Percentiles rank a stretch among this genome's conserved stretches.
Evolutionary conservation across 1,140 invertebrate species (phyloP).

Genomic region (Drosophila melanica): DNA sequence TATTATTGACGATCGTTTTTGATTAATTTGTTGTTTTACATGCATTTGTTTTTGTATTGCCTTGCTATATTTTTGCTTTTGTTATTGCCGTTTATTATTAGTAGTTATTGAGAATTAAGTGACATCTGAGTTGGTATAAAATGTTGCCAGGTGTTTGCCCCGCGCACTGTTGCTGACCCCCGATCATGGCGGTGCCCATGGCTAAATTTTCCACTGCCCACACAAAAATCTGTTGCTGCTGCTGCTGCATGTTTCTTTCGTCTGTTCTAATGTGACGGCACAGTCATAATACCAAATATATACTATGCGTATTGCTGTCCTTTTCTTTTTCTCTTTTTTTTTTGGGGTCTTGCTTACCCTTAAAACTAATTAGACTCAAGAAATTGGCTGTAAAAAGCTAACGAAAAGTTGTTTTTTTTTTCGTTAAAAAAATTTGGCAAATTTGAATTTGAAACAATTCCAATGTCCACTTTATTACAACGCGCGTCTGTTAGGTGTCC

Average conservation of each 20-base stretch:
- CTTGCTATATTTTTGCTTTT: conserved; percentile 1
- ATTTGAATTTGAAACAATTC: conserved; percentile 53
- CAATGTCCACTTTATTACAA: conserved; percentile 78
- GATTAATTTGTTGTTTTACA: not conserved
- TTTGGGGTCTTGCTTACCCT: conserved; percentile 11
- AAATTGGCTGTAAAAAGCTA: conserved; percentile 30
- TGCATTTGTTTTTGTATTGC: not conserved
- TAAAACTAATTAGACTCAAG: conserved; percentile 48
- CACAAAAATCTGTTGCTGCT: conserved; percentile 31
- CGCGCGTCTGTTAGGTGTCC: conserved; percentile 61
- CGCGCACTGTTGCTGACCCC: conserved; percentile 47
- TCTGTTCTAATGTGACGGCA: conserved; percentile 32
- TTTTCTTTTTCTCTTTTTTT: conserved; percentile 25
- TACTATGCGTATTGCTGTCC: not conserved
- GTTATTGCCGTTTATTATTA: not conserved
- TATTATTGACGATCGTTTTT: conserved; percentile 14
- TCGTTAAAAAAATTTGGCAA: conserved; percentile 57
- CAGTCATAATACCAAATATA: conserved; percentile 8
- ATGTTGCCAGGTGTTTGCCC: conserved; percentile 56
- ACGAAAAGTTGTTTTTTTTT: conserved; percentile 17
- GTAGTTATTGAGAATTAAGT: not conserved
- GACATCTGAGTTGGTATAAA: not conserved
- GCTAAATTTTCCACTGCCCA: conserved; percentile 75
- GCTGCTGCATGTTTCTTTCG: conserved; percentile 45
- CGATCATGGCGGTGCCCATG: conserved; percentile 57